Evolutionary conservation across 1,140 invertebrate genomes (phyloP).

Genomic region (Matsumurasca onukii): DNA sequence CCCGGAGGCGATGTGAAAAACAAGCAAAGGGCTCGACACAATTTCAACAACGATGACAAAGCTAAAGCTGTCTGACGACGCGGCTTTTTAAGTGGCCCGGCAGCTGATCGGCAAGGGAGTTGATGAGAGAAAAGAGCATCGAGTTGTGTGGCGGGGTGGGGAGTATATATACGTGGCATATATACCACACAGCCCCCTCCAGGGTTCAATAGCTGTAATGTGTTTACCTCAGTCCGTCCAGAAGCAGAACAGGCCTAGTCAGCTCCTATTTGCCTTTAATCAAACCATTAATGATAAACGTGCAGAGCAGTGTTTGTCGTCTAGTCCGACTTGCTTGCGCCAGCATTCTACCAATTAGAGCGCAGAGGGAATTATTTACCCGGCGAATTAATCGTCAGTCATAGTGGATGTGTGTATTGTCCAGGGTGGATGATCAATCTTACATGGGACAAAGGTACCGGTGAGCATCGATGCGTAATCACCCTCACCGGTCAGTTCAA

Average conservation of each 20-base stretch:
- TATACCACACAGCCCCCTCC: no score
- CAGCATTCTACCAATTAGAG: slow-evolving; percentile 14
- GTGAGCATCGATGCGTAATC: background rate
- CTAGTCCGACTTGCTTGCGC: slow-evolving; percentile 7
- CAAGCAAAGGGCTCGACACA: background rate
- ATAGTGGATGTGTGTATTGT: background rate
- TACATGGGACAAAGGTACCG: background rate
- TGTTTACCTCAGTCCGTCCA: slow-evolving; percentile 12
- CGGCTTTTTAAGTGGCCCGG: background rate
- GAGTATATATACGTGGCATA: no score
- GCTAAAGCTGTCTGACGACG: background rate
- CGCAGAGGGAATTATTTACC: slow-evolving; percentile 16
- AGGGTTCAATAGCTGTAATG: slow-evolving; percentile 10
- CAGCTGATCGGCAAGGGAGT: background rate
- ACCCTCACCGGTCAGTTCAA: no score
- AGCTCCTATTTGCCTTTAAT: slow-evolving; percentile 27
- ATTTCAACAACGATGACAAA: background rate
- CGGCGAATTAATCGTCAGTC: slow-evolving; percentile 22
- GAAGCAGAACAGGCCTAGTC: slow-evolving; percentile 3
- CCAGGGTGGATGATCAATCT: background rate
- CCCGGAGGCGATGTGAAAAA: no score
- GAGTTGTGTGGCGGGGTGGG: background rate
- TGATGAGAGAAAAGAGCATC: slow-evolving; percentile 19
- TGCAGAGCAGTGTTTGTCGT: slow-evolving; percentile 14
- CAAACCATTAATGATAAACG: slow-evolving; percentile 32